Percentiles rank a stretch among this genome's conserved stretches.
These are phyloP conservation scores for Nycticorax nycticorax DNA, from an alignment of 2,113 vertebrate genomes.

Conservation along the genomic window DNA sequence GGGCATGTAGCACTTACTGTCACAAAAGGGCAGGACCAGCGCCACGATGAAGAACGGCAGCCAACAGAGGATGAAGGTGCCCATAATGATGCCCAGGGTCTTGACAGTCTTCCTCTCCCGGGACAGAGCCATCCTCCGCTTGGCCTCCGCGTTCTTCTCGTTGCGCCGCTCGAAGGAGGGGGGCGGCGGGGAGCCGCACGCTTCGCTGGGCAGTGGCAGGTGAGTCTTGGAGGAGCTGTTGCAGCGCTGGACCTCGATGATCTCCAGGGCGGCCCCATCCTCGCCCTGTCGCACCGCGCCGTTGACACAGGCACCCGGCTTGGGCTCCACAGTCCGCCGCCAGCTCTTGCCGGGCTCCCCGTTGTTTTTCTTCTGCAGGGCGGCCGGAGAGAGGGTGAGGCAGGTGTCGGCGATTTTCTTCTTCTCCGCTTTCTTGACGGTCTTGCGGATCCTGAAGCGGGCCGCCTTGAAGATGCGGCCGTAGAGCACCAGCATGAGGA, in stretches of 20 bases:
- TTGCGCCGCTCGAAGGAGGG: conserved; percentile 78
- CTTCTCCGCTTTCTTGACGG: conserved; percentile 87
- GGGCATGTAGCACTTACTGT: conserved; percentile 90
- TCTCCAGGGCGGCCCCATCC: conserved; percentile 83
- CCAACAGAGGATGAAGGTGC: conserved; percentile 98
- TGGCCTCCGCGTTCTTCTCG: conserved; percentile 84
- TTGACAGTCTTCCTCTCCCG: conserved; percentile 96
- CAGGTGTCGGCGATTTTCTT: conserved; percentile 73
- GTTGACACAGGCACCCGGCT: conserved; percentile 78
- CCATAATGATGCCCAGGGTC: conserved; percentile 97
- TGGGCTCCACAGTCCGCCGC: conserved; percentile 75
- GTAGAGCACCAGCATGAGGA: conserved; percentile 96
- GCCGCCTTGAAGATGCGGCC: conserved; percentile 94
- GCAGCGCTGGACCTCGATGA: conserved; percentile 84
- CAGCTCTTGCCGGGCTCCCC: conserved; percentile 74
- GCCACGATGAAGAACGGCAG: conserved; percentile 97
- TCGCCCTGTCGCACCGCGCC: conserved; percentile 82
- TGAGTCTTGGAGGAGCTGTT: conserved; percentile 84
- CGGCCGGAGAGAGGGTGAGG: conserved; percentile 74
- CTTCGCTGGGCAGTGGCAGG: conserved; percentile 83
- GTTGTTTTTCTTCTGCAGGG: conserved; percentile 78
- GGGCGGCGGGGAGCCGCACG: conserved; percentile 52
- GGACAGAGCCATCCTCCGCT: conserved; percentile 89
- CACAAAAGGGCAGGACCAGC: conserved; percentile 92
- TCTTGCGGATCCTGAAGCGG: conserved; percentile 94